Evolutionary conservation across 2,888 invertebrate species (phyloP).

Genomic region (Drosophila falleni): DNA sequence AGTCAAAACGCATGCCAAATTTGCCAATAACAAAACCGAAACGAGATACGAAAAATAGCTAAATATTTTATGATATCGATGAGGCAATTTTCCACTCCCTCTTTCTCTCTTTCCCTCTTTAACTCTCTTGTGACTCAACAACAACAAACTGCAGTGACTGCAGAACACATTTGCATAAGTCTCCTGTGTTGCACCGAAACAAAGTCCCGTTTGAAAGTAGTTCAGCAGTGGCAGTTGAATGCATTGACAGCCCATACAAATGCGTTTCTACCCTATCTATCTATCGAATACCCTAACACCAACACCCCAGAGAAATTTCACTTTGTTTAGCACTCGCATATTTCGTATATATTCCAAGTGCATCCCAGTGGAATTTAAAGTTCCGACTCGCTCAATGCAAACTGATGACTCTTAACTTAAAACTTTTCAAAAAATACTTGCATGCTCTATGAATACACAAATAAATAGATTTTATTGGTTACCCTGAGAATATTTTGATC

Average conservation of each 20-base stretch:
- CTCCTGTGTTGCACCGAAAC: conserved; percentile 20
- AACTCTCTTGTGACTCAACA: conserved; percentile 4
- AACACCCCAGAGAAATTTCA: conserved; percentile 54
- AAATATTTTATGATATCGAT: conserved; percentile 79
- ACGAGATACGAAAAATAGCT: conserved; percentile 77
- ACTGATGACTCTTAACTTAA: conserved; percentile 46
- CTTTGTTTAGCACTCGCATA: conserved; percentile 48
- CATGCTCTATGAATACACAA: conserved; percentile 7
- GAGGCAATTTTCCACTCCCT: conserved; percentile 39
- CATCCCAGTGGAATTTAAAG: conserved; percentile 35
- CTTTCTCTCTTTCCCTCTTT: neutral
- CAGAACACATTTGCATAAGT: conserved; percentile 60
- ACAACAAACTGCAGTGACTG: conserved; percentile 44
- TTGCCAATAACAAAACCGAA: conserved; percentile 77
- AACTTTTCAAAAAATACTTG: conserved; percentile 31
- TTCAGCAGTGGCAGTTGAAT: conserved; percentile 65
- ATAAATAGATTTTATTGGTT: too few species aligned
- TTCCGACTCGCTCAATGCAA: conserved; percentile 41
- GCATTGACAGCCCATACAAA: conserved; percentile 74
- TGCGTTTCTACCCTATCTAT: conserved; percentile 39
- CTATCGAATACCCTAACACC: conserved; percentile 50
- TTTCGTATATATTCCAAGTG: conserved; percentile 21
- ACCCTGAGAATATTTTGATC: neutral
- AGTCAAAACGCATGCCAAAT: conserved; percentile 77
- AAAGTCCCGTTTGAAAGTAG: conserved; percentile 60